A percentile compares a stretch with the other conserved stretches of the same genome.
Conservation (phyloP, 2,113 vertebrate genomes). For the Crotalus viridis region DNA sequence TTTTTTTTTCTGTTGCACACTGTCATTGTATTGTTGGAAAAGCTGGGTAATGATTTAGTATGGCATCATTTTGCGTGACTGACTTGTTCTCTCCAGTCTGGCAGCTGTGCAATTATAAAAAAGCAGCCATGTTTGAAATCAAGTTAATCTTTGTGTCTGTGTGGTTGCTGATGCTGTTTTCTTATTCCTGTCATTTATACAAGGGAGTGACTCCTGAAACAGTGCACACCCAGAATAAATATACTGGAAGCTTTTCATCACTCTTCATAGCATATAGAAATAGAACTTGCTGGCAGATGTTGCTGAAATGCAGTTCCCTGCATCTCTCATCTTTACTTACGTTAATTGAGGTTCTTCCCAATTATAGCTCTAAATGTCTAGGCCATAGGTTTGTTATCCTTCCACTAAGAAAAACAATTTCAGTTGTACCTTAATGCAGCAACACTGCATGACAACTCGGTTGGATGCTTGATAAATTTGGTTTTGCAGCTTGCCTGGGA, state of each 20-base stretch:
- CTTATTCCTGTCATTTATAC: background rate
- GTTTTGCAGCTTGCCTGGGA: background rate
- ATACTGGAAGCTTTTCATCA: background rate
- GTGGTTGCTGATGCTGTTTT: background rate
- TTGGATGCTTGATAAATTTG: background rate
- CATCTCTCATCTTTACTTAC: background rate
- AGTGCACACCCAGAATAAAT: background rate
- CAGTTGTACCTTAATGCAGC: background rate
- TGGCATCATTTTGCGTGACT: background rate
- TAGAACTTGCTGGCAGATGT: background rate
- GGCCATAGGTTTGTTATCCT: background rate
- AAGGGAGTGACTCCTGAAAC: slow-evolving; percentile 16
- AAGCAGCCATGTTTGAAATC: slow-evolving; percentile 16
- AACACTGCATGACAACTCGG: background rate
- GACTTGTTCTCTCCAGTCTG: background rate
- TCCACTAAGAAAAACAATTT: background rate
- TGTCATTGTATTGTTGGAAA: background rate
- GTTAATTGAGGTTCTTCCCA: background rate
- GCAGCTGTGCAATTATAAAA: background rate
- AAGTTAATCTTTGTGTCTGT: background rate
- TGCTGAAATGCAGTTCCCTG: background rate
- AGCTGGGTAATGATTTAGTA: background rate
- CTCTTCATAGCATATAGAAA: background rate
- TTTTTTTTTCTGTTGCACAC: background rate
- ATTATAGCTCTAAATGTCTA: background rate